These are phyloP conservation scores for Anoncus sp. DNA, from an alignment of 2,888 invertebrate species.

Conservation along the genomic window DNA sequence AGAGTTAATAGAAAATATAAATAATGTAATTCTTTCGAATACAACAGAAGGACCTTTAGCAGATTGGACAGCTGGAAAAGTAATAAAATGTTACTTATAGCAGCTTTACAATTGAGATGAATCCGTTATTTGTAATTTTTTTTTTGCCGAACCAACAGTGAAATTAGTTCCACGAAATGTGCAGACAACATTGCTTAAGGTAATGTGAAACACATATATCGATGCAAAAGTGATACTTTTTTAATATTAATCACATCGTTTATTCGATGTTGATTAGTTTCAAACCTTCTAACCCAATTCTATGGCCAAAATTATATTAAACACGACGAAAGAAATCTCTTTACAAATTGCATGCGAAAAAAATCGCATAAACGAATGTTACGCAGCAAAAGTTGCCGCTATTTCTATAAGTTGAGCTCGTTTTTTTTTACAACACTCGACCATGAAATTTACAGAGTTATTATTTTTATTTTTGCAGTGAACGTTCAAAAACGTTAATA, in stretches of 20 bases:
- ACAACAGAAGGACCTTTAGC: neutral
- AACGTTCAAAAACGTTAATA: too few species aligned
- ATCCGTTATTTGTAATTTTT: neutral
- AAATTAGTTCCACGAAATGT: neutral
- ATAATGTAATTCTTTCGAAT: neutral
- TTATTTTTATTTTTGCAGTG: too few species aligned
- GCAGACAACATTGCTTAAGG: neutral
- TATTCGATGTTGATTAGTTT: neutral
- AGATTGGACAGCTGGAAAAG: neutral
- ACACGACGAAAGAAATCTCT: neutral
- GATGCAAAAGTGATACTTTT: too few species aligned
- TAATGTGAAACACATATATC: too few species aligned
- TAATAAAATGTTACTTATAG: neutral
- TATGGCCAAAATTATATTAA: neutral
- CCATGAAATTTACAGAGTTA: too few species aligned
- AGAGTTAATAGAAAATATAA: neutral
- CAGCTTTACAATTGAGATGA: neutral
- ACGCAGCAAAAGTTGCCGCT: neutral
- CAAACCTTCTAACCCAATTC: neutral
- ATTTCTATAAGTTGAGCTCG: neutral
- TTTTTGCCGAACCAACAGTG: neutral
- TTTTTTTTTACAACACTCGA: neutral
- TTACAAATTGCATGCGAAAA: neutral
- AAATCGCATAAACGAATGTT: neutral
- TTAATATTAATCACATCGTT: neutral